A percentile compares a stretch with the other conserved stretches of the same genome.
These are phyloP conservation scores for Perca fluviatilis DNA, from an alignment of 2,113 vertebrate species.

Conservation along the genomic window DNA sequence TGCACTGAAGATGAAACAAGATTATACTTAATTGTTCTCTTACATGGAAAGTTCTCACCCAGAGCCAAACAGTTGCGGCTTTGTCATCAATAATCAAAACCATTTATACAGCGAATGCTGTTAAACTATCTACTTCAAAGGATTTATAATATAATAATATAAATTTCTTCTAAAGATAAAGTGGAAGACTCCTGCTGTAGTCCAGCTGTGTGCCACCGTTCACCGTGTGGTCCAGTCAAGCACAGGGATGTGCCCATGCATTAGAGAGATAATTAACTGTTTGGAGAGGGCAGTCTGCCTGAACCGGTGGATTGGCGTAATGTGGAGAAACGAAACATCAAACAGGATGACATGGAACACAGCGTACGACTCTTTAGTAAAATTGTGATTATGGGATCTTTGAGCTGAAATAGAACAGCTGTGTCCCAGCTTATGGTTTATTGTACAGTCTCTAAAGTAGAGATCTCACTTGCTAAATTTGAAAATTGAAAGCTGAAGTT, in stretches of 20 bases:
- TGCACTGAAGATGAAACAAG: background rate
- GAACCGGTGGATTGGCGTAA: constrained; percentile 34
- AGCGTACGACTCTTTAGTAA: constrained; percentile 20
- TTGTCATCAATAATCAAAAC: background rate
- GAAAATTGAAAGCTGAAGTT: background rate
- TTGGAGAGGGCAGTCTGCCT: constrained; percentile 41
- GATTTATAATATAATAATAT: background rate
- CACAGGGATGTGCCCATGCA: constrained; percentile 60
- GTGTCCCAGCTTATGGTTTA: constrained; percentile 14
- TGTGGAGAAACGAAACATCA: constrained; percentile 36
- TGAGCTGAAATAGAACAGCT: constrained; percentile 36
- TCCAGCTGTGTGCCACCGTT: constrained; percentile 43
- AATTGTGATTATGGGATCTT: constrained; percentile 28
- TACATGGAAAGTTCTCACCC: constrained; percentile 1
- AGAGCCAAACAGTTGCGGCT: background rate
- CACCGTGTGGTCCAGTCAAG: constrained; percentile 47
- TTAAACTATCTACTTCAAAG: constrained; percentile 35
- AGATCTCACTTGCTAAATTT: background rate
- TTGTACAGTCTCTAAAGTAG: background rate
- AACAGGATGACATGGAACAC: constrained; percentile 38
- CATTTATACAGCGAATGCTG: background rate
- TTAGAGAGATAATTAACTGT: constrained; percentile 66
- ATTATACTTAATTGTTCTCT: background rate
- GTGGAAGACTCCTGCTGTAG: constrained; percentile 14
- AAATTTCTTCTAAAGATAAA: constrained; percentile 26